These are phyloP conservation scores for Telmatochromis brachygnathus DNA, from an alignment of 2,113 vertebrate genomes.

Conservation along the genomic window DNA sequence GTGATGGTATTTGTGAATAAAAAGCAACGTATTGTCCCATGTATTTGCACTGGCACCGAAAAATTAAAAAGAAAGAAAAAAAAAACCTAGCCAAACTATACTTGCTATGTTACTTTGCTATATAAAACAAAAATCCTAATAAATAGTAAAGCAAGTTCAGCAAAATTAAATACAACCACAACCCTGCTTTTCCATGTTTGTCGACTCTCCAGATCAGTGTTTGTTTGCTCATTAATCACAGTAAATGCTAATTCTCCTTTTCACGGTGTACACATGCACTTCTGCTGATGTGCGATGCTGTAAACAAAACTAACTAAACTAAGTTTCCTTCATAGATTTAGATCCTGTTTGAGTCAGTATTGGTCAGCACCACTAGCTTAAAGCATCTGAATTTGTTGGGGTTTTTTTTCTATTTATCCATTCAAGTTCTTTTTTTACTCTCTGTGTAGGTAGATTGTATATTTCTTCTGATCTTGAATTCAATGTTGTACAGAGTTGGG, in stretches of 20 bases:
- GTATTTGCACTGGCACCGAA: not conserved
- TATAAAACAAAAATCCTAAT: not conserved
- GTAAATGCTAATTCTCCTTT: not conserved
- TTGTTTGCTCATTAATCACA: not conserved
- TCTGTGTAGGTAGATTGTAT: not conserved
- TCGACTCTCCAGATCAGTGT: not conserved
- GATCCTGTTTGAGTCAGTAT: not conserved
- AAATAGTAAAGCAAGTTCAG: not conserved
- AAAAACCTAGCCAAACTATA: not conserved
- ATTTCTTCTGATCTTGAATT: not conserved
- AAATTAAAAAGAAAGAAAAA: not conserved
- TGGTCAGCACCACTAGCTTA: not conserved
- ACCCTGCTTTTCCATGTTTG: not conserved
- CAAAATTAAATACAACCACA: not conserved
- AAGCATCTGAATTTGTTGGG: not conserved
- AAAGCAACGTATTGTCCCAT: not conserved
- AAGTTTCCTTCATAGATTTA: not conserved
- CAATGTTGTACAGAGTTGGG: not conserved
- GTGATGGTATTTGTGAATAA: not conserved
- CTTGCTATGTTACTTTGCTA: not conserved
- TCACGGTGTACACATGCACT: not conserved
- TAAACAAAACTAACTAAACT: not conserved
- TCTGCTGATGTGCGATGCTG: not conserved
- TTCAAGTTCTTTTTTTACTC: not conserved
- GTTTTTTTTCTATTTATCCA: fast-evolving